These are phyloP conservation scores for Balanococcus diminutus DNA, from an alignment of 2,888 invertebrate genomes.

Conservation along the genomic window DNA sequence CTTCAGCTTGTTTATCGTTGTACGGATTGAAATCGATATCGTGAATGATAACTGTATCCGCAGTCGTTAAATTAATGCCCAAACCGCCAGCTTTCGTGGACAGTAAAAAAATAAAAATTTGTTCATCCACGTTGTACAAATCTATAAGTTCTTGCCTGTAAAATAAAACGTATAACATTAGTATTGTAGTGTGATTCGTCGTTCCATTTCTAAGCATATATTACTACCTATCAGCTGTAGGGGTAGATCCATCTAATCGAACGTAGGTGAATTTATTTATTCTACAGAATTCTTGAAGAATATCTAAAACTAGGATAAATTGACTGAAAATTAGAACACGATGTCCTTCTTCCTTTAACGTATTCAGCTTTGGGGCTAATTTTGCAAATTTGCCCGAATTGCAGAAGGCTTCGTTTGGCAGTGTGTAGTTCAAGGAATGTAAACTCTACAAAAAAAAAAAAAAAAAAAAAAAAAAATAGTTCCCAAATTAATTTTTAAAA, in stretches of 20 bases:
- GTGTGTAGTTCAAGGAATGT: constrained; percentile 63
- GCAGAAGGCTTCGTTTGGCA: constrained; percentile 75
- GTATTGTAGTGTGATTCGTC: background rate
- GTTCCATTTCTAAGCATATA: background rate
- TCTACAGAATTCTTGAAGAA: constrained; percentile 86
- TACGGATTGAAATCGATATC: constrained; percentile 99
- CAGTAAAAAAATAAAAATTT: constrained; percentile 86
- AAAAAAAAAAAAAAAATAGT: constrained; percentile 35
- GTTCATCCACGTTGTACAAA: constrained; percentile 77
- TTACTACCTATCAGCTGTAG: constrained; percentile 79
- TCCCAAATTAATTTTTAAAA: background rate
- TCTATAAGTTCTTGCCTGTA: constrained; percentile 88
- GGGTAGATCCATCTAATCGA: constrained; percentile 88
- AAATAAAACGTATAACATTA: constrained; percentile 56
- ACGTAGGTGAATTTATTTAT: constrained; percentile 75
- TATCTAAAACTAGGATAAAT: constrained; percentile 93
- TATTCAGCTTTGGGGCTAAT: constrained; percentile 78
- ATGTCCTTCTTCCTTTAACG: constrained; percentile 75
- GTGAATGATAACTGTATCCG: constrained; percentile 94
- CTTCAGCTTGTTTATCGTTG: constrained; percentile 97
- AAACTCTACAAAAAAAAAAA: constrained; percentile 66
- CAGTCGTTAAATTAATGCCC: constrained; percentile 91
- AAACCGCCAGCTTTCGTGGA: constrained; percentile 96
- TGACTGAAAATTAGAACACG: constrained; percentile 93
- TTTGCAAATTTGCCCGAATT: constrained; percentile 86